phyloP scores from a whole-genome alignment of 2,888 invertebrate species.

The Xestia ashworthii region DNA sequence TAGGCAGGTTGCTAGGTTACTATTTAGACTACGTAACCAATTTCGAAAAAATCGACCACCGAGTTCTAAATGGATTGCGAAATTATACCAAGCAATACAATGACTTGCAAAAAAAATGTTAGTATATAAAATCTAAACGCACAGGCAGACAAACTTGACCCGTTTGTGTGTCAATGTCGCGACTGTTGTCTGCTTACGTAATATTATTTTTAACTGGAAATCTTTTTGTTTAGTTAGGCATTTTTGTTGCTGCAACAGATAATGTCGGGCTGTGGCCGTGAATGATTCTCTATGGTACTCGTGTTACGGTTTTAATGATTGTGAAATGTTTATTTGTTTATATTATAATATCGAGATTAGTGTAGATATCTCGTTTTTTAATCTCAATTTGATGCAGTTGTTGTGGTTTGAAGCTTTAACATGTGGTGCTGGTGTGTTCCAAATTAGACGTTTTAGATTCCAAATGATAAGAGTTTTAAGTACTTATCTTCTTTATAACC shows the following conservation, averaged over 20 bases:
- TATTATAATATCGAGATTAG: slow-evolving; percentile 1
- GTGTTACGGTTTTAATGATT: slow-evolving; percentile 31
- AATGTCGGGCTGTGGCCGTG: slow-evolving; percentile 42
- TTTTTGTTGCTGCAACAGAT: slow-evolving; percentile 36
- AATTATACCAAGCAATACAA: neutral
- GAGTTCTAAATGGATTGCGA: slow-evolving; percentile 1
- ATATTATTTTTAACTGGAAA: slow-evolving; percentile 34
- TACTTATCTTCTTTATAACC: neutral
- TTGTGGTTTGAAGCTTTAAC: neutral
- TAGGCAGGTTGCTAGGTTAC: neutral
- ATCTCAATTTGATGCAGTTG: neutral
- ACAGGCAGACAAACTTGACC: slow-evolving; percentile 63
- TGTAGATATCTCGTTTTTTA: neutral
- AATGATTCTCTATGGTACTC: slow-evolving; percentile 20
- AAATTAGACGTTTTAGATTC: neutral
- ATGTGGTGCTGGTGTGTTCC: neutral
- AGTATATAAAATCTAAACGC: slow-evolving; percentile 25
- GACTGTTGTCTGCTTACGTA: slow-evolving; percentile 40
- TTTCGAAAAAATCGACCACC: neutral
- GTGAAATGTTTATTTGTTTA: slow-evolving; percentile 18
- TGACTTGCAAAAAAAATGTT: slow-evolving; percentile 31
- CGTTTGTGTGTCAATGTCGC: slow-evolving; percentile 57
- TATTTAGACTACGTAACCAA: neutral
- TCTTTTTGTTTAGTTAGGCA: slow-evolving; percentile 35
- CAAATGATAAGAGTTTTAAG: neutral